Evolutionary conservation across 2,888 invertebrate genomes (phyloP), one percentile per base, ranked within the genome.

Genomic region (Nephrotoma appendiculata): DNA sequence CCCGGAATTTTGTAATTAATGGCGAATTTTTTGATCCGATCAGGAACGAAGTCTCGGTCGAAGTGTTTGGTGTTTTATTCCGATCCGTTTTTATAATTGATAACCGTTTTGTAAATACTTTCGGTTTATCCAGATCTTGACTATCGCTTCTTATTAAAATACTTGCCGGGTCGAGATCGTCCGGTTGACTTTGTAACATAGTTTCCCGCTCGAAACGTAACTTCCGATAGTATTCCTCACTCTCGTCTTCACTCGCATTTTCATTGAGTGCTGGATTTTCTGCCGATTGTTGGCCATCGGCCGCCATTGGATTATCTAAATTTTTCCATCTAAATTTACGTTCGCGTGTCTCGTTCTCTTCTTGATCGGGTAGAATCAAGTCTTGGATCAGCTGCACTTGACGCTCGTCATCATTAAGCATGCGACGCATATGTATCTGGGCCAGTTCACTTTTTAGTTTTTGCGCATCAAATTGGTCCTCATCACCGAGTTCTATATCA

Each of bases 311-410:
- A 87, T 90, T 91, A 93, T 96, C 95, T 87, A 95, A 93, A 91
- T 97, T 95, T 89, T 93, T 96, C 98, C 98, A 98, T 88, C 94
- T 94, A 90, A 98, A 98, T 90, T 96, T 95, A 44, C 97, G 92
- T 89, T 95, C 94, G 4, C 98, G 93, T 7, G 95, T 95, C 0
- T 94, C 96, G 42, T 96, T 96, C 88, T 96, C 94, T 88, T 97
- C 93, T 89, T 98, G 98, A 89, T 98, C 98, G 90, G 98, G 97
- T 52, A 98, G 94, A 43, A 98, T 93, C 90, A 97, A 92, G 90
- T 98, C 98, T 90, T 98, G 96, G 12, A 98, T 93, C 89, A 96
- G 91, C 89, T 96, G 93, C 19, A 98, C 95, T 90, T 98, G 96
- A 41, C 96, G 93, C 89, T 96, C 95, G 90, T 99, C 98, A 88